Conservation (phyloP, 2,888 invertebrate species). For the Drosophila sordidapex region DNA sequence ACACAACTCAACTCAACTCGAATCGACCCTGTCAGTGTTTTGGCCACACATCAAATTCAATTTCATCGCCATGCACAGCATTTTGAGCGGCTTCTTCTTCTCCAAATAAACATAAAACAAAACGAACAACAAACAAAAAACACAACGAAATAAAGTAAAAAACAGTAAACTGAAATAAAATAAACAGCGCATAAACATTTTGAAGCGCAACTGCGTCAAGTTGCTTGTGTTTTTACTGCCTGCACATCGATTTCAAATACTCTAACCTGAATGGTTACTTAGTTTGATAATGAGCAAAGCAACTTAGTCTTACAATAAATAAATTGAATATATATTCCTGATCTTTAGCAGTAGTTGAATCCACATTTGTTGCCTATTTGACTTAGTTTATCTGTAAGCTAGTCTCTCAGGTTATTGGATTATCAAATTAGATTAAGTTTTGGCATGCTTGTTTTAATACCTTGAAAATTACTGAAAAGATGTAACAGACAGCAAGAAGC, state of each 20-base stretch:
- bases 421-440: no score
- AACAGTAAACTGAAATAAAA: constrained; percentile 15
- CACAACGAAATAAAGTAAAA: constrained; percentile 18
- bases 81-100: constrained; percentile 46
- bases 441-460: no score
- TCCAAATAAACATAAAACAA: constrained; percentile 40
- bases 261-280: background rate
- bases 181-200: constrained; percentile 45
- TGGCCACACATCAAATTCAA: constrained; percentile 46
- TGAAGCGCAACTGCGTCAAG: constrained; percentile 32
- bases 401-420: background rate
- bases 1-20: background rate
- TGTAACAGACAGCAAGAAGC: no score
- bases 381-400: background rate
- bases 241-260: constrained; percentile 16
- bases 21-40: constrained; percentile 53
- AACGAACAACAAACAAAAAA: constrained; percentile 16
- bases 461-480: no score
- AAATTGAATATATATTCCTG: background rate
- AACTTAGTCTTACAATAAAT: no score
- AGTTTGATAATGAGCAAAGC: background rate
- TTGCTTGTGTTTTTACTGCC: constrained; percentile 17
- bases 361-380: background rate
- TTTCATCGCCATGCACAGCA: constrained; percentile 52
- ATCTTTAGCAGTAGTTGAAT: background rate